phyloP scores from a whole-genome alignment of 2,888 invertebrate genomes.

The Oscheius sp. region DNA sequence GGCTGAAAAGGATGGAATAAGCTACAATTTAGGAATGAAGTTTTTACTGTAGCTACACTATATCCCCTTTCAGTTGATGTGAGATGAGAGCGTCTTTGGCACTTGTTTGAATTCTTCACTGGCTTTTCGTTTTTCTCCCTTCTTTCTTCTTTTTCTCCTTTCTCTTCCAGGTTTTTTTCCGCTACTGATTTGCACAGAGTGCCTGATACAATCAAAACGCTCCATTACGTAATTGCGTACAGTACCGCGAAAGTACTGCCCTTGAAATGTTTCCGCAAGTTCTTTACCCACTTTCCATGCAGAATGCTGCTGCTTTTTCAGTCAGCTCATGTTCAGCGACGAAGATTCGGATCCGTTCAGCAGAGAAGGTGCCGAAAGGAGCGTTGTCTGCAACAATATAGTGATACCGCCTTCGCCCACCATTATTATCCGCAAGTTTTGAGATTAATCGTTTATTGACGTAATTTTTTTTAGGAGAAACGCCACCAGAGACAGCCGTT shows the following conservation, averaged over 20 bases:
- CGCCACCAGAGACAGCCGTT: neutral
- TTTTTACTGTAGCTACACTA: no score
- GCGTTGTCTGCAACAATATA: neutral
- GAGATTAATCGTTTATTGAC: neutral
- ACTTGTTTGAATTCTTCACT: no score
- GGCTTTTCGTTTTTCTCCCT: no score
- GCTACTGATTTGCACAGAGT: no score
- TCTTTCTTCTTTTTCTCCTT: no score
- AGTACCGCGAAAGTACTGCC: neutral
- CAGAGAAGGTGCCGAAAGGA: neutral
- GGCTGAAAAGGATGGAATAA: no score
- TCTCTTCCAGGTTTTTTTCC: no score
- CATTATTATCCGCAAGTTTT: neutral
- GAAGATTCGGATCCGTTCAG: slow-evolving; percentile 23
- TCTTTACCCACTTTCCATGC: neutral
- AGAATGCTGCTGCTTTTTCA: neutral
- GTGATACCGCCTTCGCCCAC: slow-evolving; percentile 13
- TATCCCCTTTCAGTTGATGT: no score
- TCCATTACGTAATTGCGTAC: slow-evolving; percentile 6
- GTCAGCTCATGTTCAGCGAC: slow-evolving; percentile 24
- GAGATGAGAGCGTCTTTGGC: no score
- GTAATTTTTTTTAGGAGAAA: neutral
- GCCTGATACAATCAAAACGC: no score
- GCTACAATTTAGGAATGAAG: no score
- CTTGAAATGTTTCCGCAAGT: neutral